These are phyloP conservation scores for Telmatochromis sp. DNA, from an alignment of 2,113 vertebrate species.

Conservation along the genomic window DNA sequence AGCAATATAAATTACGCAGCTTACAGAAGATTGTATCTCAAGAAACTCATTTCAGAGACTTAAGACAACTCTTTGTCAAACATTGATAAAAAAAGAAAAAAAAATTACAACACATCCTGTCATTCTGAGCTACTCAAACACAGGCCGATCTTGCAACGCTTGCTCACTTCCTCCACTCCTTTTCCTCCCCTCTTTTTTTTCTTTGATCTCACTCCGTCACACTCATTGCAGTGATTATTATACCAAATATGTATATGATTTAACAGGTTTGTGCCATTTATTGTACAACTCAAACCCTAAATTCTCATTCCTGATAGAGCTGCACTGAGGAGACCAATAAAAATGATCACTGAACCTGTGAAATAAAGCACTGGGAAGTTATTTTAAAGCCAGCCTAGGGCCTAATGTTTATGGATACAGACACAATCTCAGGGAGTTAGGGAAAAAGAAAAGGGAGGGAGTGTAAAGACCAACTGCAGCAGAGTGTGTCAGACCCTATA, in stretches of 20 bases:
- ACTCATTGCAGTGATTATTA: not conserved
- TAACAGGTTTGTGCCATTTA: not conserved
- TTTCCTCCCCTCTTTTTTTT: not conserved
- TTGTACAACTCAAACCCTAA: not conserved
- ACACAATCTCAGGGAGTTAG: slow-evolving; percentile 34
- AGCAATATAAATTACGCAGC: not conserved
- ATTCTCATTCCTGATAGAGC: not conserved
- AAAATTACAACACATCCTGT: not conserved
- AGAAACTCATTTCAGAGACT: not conserved
- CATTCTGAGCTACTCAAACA: slow-evolving; percentile 1
- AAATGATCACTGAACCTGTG: not conserved
- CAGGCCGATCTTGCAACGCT: not conserved
- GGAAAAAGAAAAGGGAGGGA: slow-evolving; percentile 32
- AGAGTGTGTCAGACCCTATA: slow-evolving; percentile 59
- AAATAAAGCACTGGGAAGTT: not conserved
- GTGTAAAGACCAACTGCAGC: not conserved
- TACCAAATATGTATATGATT: not conserved
- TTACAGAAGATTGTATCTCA: not conserved
- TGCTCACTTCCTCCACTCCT: not conserved
- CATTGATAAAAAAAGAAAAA: not conserved
- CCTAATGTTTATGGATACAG: slow-evolving; percentile 63
- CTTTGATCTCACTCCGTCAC: not conserved
- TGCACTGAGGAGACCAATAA: not conserved
- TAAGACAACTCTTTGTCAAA: not conserved
- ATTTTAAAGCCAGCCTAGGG: slow-evolving; percentile 31